Evolutionary conservation across 2,113 vertebrate genomes (phyloP).

Genomic region (Oryzias celebensis): DNA sequence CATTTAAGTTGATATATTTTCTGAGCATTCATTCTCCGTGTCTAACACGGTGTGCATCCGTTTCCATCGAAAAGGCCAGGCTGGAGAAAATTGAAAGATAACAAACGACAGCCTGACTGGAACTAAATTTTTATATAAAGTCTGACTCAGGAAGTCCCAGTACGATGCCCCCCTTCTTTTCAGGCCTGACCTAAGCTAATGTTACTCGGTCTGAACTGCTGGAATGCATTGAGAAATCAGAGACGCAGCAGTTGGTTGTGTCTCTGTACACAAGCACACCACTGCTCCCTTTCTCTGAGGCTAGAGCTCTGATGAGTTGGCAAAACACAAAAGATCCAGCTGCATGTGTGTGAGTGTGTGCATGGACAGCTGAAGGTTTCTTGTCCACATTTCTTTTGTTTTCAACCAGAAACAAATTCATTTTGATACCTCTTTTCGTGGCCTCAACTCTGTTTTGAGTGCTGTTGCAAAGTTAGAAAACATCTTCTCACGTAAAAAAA

Average conservation of each 20-base stretch:
- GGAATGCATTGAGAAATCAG: conserved; percentile 33
- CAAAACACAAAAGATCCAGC: conserved; percentile 44
- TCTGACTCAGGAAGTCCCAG: conserved; percentile 18
- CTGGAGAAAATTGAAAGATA: too few species aligned
- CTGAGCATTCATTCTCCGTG: neutral
- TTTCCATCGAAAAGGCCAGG: too few species aligned
- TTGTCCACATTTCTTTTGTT: too few species aligned
- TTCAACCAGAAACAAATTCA: too few species aligned
- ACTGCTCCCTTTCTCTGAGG: conserved; percentile 6
- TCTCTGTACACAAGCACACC: conserved; percentile 2
- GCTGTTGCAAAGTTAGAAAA: too few species aligned
- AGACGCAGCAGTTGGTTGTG: conserved; percentile 14
- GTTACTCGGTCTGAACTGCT: conserved; percentile 18
- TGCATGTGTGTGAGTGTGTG: conserved; percentile 3
- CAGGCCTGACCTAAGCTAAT: conserved; percentile 9
- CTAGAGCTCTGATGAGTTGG: conserved; percentile 43
- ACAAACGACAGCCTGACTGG: too few species aligned
- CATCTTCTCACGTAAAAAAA: too few species aligned
- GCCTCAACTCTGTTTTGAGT: too few species aligned
- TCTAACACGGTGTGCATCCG: too few species aligned
- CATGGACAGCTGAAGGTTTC: too few species aligned
- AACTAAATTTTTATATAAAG: too few species aligned
- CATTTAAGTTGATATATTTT: neutral
- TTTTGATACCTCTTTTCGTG: too few species aligned
- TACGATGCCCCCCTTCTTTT: conserved; percentile 3